Evolutionary conservation across 1,140 invertebrate species (phyloP).

Genomic region (Cydia strobilella): DNA sequence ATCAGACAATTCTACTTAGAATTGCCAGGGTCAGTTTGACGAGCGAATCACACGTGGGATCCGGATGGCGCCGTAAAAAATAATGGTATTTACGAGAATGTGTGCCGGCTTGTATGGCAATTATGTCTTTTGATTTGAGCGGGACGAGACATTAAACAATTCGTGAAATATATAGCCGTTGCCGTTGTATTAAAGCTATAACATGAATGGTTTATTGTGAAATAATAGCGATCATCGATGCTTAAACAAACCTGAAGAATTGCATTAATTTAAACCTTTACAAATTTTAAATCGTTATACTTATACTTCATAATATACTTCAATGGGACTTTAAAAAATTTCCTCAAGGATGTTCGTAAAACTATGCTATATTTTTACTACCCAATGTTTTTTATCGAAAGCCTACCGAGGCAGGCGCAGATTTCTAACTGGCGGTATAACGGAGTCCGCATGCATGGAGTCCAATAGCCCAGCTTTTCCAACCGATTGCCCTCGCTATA

Average conservation of each 20-base stretch:
- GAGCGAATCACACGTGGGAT: constrained; percentile 11
- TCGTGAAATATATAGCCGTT: too few species aligned
- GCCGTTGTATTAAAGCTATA: too few species aligned
- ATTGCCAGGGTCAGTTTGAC: neutral
- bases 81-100: constrained; percentile 25
- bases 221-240: too few species aligned
- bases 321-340: too few species aligned
- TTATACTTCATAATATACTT: too few species aligned
- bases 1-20: neutral
- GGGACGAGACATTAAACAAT: too few species aligned
- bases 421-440: neutral
- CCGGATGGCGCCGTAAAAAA: constrained; percentile 14
- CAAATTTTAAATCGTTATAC: too few species aligned
- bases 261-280: too few species aligned
- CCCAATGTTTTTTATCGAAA: neutral
- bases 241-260: too few species aligned
- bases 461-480: constrained; percentile 24
- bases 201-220: too few species aligned
- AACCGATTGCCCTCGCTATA: constrained; percentile 8
- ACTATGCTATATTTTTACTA: neutral
- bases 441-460: neutral
- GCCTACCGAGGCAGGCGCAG: neutral
- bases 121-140: constrained; percentile 16
- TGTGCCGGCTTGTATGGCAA: constrained; percentile 5
- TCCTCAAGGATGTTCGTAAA: neutral